Evolutionary conservation across 2,888 invertebrate genomes (phyloP).

Genomic region (Pycnomerus fuliginosus): DNA sequence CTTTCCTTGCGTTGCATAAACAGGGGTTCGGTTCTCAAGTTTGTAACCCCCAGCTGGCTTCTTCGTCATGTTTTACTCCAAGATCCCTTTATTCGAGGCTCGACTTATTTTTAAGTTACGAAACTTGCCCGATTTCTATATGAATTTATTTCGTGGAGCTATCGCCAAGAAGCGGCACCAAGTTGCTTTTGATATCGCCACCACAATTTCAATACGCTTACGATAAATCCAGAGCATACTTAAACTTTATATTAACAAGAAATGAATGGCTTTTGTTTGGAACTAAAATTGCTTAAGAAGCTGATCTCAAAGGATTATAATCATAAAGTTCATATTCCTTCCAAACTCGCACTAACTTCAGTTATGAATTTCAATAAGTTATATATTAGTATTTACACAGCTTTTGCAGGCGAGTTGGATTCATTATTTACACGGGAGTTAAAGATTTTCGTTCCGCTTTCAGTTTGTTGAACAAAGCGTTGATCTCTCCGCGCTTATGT

Average conservation of each 20-base stretch:
- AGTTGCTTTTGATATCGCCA: slow-evolving; percentile 4
- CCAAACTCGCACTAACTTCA: slow-evolving; percentile 36
- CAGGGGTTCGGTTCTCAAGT: slow-evolving; percentile 31
- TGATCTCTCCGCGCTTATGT: slow-evolving; percentile 30
- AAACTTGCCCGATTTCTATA: slow-evolving; percentile 45
- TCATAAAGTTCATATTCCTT: slow-evolving; percentile 42
- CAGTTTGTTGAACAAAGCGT: slow-evolving; percentile 44
- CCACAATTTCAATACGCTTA: slow-evolving; percentile 11
- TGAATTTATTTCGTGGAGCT: slow-evolving; percentile 32
- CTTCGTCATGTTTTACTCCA: slow-evolving; percentile 43
- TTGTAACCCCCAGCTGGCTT: slow-evolving; percentile 45
- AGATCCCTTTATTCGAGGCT: slow-evolving; percentile 40
- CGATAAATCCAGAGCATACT: slow-evolving; percentile 17
- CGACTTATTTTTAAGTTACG: slow-evolving; percentile 46
- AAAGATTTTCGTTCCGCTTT: slow-evolving; percentile 42
- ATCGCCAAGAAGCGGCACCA: slow-evolving; percentile 27
- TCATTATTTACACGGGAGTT: slow-evolving; percentile 46
- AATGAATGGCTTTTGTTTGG: slow-evolving; percentile 47
- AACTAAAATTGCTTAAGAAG: slow-evolving; percentile 43
- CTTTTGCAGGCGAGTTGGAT: slow-evolving; percentile 37
- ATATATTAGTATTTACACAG: slow-evolving; percentile 49
- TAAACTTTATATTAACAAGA: slow-evolving; percentile 43
- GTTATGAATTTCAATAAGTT: slow-evolving; percentile 50
- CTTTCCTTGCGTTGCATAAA: slow-evolving; percentile 46
- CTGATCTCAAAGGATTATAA: slow-evolving; percentile 41